These are phyloP conservation scores for Xyrichtys novacula DNA, from an alignment of 2,797 vertebrate genomes.

Conservation along the genomic window DNA sequence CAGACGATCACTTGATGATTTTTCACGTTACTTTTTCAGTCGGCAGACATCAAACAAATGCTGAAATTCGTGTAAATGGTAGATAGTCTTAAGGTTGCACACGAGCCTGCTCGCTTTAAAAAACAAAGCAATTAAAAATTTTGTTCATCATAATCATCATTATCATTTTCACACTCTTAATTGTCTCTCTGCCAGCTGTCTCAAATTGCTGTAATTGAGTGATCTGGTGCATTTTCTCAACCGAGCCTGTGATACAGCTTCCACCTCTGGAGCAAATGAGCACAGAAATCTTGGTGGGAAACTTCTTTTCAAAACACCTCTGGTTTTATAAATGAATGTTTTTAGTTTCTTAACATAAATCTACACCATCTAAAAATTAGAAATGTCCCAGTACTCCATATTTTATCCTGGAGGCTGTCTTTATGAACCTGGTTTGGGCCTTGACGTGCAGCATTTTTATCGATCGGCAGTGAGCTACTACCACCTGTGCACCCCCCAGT, in stretches of 20 bases:
- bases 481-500: constrained; percentile 74
- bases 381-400: constrained; percentile 34
- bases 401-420: constrained; percentile 56
- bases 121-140: constrained; percentile 84
- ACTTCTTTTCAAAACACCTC: constrained; percentile 37
- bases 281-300: constrained; percentile 56
- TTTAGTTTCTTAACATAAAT: constrained; percentile 37
- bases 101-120: constrained; percentile 67
- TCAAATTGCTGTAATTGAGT: constrained; percentile 84
- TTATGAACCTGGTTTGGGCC: constrained; percentile 69
- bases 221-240: constrained; percentile 85
- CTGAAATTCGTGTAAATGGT: constrained; percentile 16
- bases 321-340: constrained; percentile 24
- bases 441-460: constrained; percentile 64
- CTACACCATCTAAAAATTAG: constrained; percentile 13
- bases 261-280: constrained; percentile 68
- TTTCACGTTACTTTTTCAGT: not conserved
- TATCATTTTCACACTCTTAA: constrained; percentile 86
- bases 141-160: constrained; percentile 87
- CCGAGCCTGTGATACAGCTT: constrained; percentile 76
- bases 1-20: not conserved
- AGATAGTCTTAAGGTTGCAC: constrained; percentile 36
- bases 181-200: constrained; percentile 88
- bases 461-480: constrained; percentile 70
- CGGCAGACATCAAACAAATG: constrained; percentile 7